Base-by-base conservation (phyloP, 2,888 invertebrate genomes). In the Heliconius erato region DNA sequence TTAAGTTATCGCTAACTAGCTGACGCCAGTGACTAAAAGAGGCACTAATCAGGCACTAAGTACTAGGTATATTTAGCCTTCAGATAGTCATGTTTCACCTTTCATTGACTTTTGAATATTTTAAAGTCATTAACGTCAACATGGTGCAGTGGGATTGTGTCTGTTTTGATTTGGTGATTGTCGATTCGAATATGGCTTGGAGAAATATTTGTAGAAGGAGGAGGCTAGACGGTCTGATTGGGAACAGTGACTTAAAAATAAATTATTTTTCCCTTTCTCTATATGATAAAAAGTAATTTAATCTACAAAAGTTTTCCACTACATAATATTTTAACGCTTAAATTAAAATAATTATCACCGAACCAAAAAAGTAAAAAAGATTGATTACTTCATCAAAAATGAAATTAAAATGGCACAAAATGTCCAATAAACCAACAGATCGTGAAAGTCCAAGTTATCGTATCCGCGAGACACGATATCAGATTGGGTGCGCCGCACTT, bases 401-500 rank as follows among this genome's bases (percentile, higher is more conserved):
- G 69, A 23, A 69, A 74, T 74, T 28, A 26, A 76, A 76, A 63
- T n/a, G 44, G 67, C 40, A 77, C 12, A 49, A 67, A 28, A 67
- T 65, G 63, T 44, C 28, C 40, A 78, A 78, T 78, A 78, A 68
- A 78, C 44, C 40, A 68, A 68, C 44, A 78, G 49, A 78, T 78
- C 78, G 78, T 78, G 78, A 68, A 78, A 78, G 78, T 68, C 68
- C 63, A 67, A 28, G 65, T 44, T 40, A 65, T 78, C 67, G 44
- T 35, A 77, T 78, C 67, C 74, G 59, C 74, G n/a, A 63, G 23
- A 7, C 44, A 9, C 28, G 40, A n/a, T 78, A 69, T 76, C 80
- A 16, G 69, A 77, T 77, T 69, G 81, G 81, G 81, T 76, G 81
- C n/a, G 77, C 78, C 32, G 69, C 67, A 54, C 26, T 67, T 81